Percentiles rank a stretch among this genome's conserved stretches.
Conservation (phyloP, 1,140 invertebrate species). For the Uloborus diversus region DNA sequence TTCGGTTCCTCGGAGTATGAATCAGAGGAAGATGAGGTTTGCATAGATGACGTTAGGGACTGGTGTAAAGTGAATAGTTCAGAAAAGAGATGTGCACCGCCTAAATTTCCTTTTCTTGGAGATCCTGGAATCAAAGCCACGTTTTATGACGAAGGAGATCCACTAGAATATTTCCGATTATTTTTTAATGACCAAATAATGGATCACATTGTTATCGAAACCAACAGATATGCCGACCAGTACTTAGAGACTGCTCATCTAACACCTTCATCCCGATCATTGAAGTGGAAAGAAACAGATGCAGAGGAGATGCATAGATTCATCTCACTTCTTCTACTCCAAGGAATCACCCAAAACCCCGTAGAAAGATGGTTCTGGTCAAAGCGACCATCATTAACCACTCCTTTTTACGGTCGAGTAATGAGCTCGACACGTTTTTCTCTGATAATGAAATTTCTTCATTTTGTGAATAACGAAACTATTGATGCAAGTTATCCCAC, state of each 20-base stretch:
- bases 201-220: not conserved
- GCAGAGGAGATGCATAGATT: not conserved
- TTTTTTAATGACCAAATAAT: conserved; percentile 1
- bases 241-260: not conserved
- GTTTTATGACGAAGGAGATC: not conserved
- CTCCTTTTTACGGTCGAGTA: not conserved
- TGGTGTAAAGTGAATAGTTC: not conserved
- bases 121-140: not conserved
- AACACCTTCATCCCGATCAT: not conserved
- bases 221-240: not conserved
- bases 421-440: not conserved
- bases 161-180: not conserved
- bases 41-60: not conserved
- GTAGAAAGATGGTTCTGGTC: not conserved
- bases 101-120: not conserved
- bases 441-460: not conserved
- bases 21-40: not conserved
- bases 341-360: not conserved
- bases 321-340: not conserved
- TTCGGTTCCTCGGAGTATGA: not conserved
- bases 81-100: not conserved
- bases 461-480: not conserved
- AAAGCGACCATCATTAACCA: not conserved
- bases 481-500: not conserved
- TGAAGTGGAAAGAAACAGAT: not conserved